These are phyloP conservation scores for Seriola quinqueradiata DNA, from an alignment of 2,113 vertebrate genomes.

Conservation along the genomic window DNA sequence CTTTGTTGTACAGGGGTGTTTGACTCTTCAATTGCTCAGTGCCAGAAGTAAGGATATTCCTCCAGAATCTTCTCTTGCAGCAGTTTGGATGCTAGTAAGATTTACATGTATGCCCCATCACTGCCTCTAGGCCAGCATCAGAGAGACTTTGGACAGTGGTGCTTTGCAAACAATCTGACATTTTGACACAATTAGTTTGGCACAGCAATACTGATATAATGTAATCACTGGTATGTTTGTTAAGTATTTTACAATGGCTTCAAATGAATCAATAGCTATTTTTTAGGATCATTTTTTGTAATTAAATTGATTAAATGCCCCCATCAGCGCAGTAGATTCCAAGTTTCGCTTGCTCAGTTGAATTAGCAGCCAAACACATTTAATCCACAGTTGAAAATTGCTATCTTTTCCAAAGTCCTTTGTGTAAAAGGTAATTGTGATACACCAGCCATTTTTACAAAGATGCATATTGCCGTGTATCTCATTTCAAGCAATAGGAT, in stretches of 20 bases:
- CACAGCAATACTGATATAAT: no score
- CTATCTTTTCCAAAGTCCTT: not conserved
- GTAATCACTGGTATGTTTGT: no score
- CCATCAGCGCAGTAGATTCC: not conserved
- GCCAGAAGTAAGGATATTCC: not conserved
- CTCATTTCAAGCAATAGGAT: not conserved
- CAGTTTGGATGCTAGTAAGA: no score
- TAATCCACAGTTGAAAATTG: not conserved
- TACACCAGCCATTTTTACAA: not conserved
- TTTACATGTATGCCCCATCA: no score
- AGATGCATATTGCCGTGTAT: not conserved
- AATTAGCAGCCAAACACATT: not conserved
- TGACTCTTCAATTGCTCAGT: not conserved
- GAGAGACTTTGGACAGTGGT: no score
- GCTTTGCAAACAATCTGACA: no score
- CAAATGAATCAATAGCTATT: not conserved
- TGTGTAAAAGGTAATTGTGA: not conserved
- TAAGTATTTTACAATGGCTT: not conserved
- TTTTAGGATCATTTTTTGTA: not conserved
- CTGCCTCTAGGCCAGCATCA: no score
- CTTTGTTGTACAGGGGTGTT: not conserved
- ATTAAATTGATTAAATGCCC: not conserved
- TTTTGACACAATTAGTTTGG: no score
- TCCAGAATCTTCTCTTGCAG: not conserved
- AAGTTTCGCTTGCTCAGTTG: not conserved